Percentiles rank a stretch among this genome's conserved stretches.
phyloP scores from a whole-genome alignment of 1,140 invertebrate genomes.

The Stenopsyche tienmushanensis region DNA sequence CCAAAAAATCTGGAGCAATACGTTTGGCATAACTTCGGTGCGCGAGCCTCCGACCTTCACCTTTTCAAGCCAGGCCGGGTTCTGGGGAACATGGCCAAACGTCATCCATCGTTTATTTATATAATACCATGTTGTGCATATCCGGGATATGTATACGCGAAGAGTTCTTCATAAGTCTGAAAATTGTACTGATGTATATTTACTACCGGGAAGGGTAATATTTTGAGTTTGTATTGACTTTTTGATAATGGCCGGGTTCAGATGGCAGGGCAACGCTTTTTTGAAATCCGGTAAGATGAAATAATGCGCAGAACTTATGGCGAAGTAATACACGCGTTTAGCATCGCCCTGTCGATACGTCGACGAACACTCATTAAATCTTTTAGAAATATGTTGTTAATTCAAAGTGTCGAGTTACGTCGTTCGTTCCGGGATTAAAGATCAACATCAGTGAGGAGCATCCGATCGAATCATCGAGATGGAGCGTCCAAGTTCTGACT shows the following conservation, averaged over 20 bases:
- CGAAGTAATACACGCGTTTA: neutral
- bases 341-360: too few species aligned
- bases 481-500: slow-evolving; percentile 38
- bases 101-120: too few species aligned
- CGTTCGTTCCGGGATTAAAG: neutral
- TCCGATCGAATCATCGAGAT: slow-evolving; percentile 9
- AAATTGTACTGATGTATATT: neutral
- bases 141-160: neutral
- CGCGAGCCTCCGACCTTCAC: too few species aligned
- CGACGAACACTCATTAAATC: too few species aligned
- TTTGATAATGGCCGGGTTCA: neutral
- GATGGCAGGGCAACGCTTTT: neutral
- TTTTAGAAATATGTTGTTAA: neutral
- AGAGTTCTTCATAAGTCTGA: neutral
- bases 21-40: too few species aligned
- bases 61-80: too few species aligned
- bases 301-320: too few species aligned
- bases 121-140: too few species aligned
- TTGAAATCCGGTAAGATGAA: neutral
- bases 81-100: too few species aligned
- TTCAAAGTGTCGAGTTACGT: neutral
- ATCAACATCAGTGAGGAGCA: neutral
- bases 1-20: too few species aligned
- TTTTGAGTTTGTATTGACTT: neutral
- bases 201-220: neutral